Percentiles rank a stretch among this genome's conserved stretches.
Evolutionary conservation across 2,797 vertebrate species (phyloP).

Genomic region (Anomalospiza imberbis): DNA sequence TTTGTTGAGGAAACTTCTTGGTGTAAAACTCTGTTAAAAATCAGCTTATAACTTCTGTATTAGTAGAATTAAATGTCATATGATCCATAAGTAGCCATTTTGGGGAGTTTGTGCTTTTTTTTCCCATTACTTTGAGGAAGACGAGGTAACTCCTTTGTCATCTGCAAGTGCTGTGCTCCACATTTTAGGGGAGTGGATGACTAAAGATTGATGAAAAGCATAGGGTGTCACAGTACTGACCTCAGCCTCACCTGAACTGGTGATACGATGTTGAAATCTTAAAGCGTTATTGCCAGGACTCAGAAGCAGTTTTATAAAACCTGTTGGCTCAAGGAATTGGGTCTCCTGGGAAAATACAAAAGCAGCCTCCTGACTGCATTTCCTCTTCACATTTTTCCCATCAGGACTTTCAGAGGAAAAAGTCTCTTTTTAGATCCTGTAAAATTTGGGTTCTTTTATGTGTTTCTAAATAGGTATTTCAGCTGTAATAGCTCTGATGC

Average conservation of each 20-base stretch:
- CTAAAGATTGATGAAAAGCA: neutral
- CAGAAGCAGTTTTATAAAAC: neutral
- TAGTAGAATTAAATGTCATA: neutral
- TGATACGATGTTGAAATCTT: neutral
- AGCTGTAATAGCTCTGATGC: neutral
- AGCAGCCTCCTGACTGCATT: neutral
- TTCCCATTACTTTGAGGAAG: neutral
- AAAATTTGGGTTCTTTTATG: neutral
- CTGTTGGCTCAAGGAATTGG: neutral
- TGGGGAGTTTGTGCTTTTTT: neutral
- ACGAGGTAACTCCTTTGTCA: neutral
- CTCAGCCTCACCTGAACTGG: neutral
- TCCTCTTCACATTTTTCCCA: neutral
- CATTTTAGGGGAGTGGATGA: neutral
- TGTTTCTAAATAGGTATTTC: neutral
- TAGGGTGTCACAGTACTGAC: neutral
- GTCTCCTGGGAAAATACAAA: neutral
- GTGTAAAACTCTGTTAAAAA: neutral
- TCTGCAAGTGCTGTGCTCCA: neutral
- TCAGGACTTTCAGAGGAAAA: neutral
- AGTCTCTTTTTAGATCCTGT: neutral
- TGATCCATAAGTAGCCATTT: neutral
- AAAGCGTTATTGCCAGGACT: neutral
- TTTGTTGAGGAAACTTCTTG: neutral
- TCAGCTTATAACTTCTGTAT: neutral